These are phyloP conservation scores for Theristus sp. DNA, from an alignment of 2,888 invertebrate genomes.

Conservation along the genomic window DNA sequence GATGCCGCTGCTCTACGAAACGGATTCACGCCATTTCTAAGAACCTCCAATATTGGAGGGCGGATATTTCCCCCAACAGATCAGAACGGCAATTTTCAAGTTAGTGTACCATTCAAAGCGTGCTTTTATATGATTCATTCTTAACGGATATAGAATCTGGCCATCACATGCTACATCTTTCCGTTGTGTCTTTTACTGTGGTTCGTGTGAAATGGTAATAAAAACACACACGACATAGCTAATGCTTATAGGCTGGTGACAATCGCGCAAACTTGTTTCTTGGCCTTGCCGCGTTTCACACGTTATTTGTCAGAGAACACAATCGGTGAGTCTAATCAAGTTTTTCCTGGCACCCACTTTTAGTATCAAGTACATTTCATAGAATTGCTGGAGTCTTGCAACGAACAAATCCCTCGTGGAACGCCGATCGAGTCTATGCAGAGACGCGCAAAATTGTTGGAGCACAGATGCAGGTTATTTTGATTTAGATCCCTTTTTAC, in stretches of 20 bases:
- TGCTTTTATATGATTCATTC: too few relatives aligned
- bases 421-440: conserved; percentile 66
- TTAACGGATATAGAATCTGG: too few relatives aligned
- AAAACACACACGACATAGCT: too few relatives aligned
- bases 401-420: conserved; percentile 69
- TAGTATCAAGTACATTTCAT: too few relatives aligned
- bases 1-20: not conserved
- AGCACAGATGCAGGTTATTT: conserved; percentile 42
- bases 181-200: too few relatives aligned
- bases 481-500: too few relatives aligned
- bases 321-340: not conserved
- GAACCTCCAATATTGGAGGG: not conserved
- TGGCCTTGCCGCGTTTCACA: conserved; percentile 1
- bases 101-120: too few relatives aligned
- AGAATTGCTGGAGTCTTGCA: conserved; percentile 57
- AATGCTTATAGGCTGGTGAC: not conserved
- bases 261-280: not conserved
- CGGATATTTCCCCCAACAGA: not conserved
- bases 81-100: not conserved
- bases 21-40: not conserved
- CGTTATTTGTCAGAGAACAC: not conserved
- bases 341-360: too few relatives aligned
- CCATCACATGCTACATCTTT: too few relatives aligned
- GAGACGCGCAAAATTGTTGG: conserved; percentile 60
- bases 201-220: too few relatives aligned